Conservation (phyloP, 2,797 vertebrate genomes). For the Chrysocyon brachyurus region DNA sequence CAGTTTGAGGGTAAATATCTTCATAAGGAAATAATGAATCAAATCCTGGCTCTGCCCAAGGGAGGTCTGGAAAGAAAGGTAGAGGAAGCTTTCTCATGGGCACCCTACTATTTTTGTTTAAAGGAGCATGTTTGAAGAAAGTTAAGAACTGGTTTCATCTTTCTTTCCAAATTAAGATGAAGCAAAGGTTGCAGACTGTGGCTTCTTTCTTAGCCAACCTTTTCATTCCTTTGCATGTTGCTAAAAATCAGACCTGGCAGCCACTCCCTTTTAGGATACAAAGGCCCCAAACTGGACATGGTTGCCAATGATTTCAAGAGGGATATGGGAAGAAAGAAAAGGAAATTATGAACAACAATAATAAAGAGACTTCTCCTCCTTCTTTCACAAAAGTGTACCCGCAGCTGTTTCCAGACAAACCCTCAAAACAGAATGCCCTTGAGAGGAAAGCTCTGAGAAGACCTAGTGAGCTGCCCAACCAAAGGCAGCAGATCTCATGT, state of each 20-base stretch:
- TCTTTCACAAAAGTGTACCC: not conserved
- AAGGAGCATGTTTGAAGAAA: conserved; percentile 66
- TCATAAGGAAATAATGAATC: not conserved
- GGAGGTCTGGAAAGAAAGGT: not conserved
- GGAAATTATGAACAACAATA: conserved; percentile 36
- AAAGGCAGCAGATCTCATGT: not conserved
- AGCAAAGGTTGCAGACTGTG: conserved; percentile 64
- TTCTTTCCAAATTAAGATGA: conserved; percentile 72
- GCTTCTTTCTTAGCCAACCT: conserved; percentile 75
- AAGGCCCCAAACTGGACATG: conserved; percentile 64
- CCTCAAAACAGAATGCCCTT: not conserved
- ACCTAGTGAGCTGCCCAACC: not conserved
- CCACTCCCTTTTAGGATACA: conserved; percentile 74
- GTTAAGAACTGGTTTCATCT: conserved; percentile 70
- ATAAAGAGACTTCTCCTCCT: not conserved
- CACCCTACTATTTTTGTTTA: conserved; percentile 69
- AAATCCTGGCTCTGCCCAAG: conserved; percentile 25
- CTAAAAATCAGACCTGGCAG: conserved; percentile 80
- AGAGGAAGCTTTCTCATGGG: not conserved
- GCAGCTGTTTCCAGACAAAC: conserved; percentile 18
- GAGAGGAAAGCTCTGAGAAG: not conserved
- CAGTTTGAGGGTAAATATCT: conserved; percentile 58
- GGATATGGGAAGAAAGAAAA: conserved; percentile 63
- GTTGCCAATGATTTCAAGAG: conserved; percentile 76
- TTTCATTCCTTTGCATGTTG: conserved; percentile 79